Evolutionary conservation across 1,140 invertebrate genomes (phyloP), one percentile per base, ranked within the genome.

Genomic region (Chelonus insularis): DNA sequence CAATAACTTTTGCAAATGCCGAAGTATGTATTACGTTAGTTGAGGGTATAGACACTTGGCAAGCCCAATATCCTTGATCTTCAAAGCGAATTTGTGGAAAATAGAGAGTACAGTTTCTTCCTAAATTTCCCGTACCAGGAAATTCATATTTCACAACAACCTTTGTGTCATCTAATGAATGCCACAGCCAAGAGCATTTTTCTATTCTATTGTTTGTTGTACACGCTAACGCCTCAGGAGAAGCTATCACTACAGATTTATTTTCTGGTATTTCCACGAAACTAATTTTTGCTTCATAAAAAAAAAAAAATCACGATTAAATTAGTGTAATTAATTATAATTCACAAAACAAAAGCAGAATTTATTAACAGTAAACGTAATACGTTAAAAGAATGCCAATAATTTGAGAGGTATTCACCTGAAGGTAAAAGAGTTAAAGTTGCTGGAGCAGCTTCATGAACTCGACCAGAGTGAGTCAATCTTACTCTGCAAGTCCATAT

Each of bases 401-500:
- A 41, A 14, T 23, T 16, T 12, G 25, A 54, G n/a, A n/a, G n/a
- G n/a, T n/a, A n/a, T n/a, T n/a, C n/a, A 78, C 77, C 74, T 12
- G 77, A 70, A 0, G 79, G 78, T 18, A 82, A 60, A 18, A 82
- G 70, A 36, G 72, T 74, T 3, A 82, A 70, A 23, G 72, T 78
- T 0, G 80, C 76, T 1, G 79, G 69, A 2, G 77, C 75, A 18
- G 80, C 80, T 60, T 75, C 68, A 59, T 79, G 78, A 4, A 81
- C 62, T 14, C 72, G 65, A 12, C 77, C 78, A 8, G 67, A 65
- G 0, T 72, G 66, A 7, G 74, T 72, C 39, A 80, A 65, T 32
- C 76, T 66, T 16, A 81, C 78, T 4, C 78, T 76, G 54, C 80
- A 82, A 11, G 76, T 81, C 80, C 80, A 82, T 2, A 81, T 60